Percentiles rank a stretch among this genome's conserved stretches.
phyloP scores from a whole-genome alignment of 2,113 vertebrate species.

The Antechinus flavipes region DNA sequence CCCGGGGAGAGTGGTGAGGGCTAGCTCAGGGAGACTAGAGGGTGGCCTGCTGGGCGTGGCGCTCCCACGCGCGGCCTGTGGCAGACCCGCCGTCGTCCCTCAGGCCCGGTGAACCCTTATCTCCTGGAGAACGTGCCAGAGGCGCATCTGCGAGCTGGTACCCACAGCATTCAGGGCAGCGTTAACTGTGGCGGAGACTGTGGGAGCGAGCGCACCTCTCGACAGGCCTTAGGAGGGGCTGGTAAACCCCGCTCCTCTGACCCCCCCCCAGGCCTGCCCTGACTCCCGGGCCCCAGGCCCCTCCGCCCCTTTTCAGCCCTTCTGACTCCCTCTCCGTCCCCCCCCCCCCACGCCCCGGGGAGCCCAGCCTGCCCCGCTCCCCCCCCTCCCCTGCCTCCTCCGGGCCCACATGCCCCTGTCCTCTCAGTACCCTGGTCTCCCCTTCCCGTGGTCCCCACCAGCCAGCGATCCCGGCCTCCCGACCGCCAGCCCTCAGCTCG shows the following conservation, averaged over 20 bases:
- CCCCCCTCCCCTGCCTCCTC: not conserved
- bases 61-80: not conserved
- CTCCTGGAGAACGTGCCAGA: conserved; percentile 62
- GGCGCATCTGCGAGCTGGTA: conserved; percentile 4
- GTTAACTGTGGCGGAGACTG: conserved; percentile 43
- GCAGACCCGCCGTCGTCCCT: not conserved
- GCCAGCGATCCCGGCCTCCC: not conserved
- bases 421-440: not conserved
- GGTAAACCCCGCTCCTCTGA: conserved; percentile 38
- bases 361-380: not conserved
- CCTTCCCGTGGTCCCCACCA: not conserved
- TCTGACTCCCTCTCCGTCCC: too few relatives aligned
- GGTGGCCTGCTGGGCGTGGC: too few relatives aligned
- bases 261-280: not conserved
- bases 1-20: conserved; percentile 51
- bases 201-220: not conserved
- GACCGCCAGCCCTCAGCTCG: not conserved
- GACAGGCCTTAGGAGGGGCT: not conserved
- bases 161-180: not conserved
- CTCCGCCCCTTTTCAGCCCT: too few relatives aligned
- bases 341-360: too few relatives aligned
- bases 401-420: not conserved
- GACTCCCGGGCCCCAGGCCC: not conserved
- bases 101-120: conserved; percentile 63
- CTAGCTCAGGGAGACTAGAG: fast-evolving